Conservation (phyloP, 2,113 vertebrate genomes). For the Cyphomyrus discorhynchus region DNA sequence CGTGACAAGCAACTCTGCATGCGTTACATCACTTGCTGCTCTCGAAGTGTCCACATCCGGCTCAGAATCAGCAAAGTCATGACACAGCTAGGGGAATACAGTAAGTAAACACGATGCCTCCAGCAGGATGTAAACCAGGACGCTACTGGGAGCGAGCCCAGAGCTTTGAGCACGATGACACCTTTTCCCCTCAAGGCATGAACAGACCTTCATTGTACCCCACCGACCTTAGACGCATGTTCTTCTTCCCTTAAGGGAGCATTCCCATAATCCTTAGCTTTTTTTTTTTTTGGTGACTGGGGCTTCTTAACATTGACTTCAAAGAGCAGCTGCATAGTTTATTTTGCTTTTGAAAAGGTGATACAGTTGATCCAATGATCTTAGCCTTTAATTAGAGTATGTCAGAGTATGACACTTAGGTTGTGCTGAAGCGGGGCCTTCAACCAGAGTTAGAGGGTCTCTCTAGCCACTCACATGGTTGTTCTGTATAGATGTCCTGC, state of each 20-base stretch:
- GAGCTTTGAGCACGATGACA: background rate
- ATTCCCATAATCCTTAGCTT: background rate
- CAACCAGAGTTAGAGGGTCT: constrained; percentile 32
- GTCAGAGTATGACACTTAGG: constrained; percentile 54
- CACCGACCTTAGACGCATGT: background rate
- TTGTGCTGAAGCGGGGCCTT: constrained; percentile 51
- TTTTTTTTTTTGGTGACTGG: background rate
- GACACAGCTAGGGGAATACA: background rate
- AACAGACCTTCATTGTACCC: background rate
- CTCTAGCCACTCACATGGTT: constrained; percentile 42
- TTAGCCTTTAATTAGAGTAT: constrained; percentile 48
- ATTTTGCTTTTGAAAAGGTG: constrained; percentile 8
- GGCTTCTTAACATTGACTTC: background rate
- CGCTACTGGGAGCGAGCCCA: background rate
- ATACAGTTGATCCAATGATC: constrained; percentile 6
- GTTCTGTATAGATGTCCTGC: constrained; percentile 28
- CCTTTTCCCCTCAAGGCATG: background rate
- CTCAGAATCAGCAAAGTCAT: background rate
- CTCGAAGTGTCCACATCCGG: background rate
- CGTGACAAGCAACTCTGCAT: background rate
- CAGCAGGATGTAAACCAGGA: background rate
- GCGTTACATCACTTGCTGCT: background rate
- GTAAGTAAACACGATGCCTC: background rate
- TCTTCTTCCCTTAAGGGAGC: background rate
- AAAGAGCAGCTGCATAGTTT: background rate